Base-by-base conservation (phyloP, 1,140 invertebrate genomes). In the Hirudo medicinalis region DNA sequence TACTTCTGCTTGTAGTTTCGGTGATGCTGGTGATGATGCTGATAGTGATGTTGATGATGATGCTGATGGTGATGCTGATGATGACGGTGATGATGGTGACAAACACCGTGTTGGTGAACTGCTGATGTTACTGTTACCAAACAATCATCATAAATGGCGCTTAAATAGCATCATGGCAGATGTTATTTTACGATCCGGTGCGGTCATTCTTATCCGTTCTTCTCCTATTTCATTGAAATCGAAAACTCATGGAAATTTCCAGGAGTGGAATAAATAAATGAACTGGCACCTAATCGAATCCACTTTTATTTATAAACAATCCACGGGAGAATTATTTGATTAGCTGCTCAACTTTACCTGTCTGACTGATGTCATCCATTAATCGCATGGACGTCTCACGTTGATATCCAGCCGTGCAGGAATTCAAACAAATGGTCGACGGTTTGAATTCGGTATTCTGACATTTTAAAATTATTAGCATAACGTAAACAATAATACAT, bases 81-180 rank as follows among this genome's bases (percentile, higher is more conserved):
- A 22, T n/a, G 6, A 63, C 17, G 57, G 17, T 63, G 57, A 63
- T 22, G 57, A 63, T 63, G 57, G 19, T 63, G 57, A 63, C 57
- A 13, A 57, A 9, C 20, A 57, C 54, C 20, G 25, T 25, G 54
- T 4, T 57, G 25, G 25, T 57, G 54, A 9, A 36, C 32, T 57
- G 54, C 20, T 57, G 54, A 57, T 57, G 54, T n/a, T n/a, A n/a
- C n/a, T 15, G 13, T 15, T 63, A 32, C 9, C 29, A 32, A 19
- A 20, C 57, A 63, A 63, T 63, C 57, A 11, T 49, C 57, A 11
- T 63, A 32, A 63, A 22, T 63, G 57, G 0, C 57, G 19, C 57
- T 22, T 63, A 63, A 63, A n/a, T 6, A 63, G 6, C 22, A 32
- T 63, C 22, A 63, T 32, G 22, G 29, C 22, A 63, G 11, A 63